Evolutionary conservation across 2,113 vertebrate genomes (phyloP).

Genomic region (Phaetusa simplex): DNA sequence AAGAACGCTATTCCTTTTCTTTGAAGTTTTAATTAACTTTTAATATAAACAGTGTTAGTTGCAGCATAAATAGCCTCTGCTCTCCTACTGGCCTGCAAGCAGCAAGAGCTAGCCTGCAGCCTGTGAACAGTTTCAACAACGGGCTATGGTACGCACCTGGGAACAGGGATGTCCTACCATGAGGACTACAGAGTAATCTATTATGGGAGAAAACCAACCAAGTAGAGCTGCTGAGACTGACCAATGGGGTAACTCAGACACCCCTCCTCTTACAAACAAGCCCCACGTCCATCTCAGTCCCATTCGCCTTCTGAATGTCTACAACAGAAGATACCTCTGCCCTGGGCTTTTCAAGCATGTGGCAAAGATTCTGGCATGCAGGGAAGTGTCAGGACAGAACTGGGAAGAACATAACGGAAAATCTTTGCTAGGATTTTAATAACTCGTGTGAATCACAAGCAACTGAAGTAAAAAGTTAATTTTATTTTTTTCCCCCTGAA

Average conservation of each 20-base stretch:
- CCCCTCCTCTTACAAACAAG: background rate
- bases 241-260: background rate
- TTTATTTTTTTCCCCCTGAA: fast-evolving
- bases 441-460: background rate
- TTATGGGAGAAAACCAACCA: background rate
- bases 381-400: background rate
- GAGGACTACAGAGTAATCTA: background rate
- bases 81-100: background rate
- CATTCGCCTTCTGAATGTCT: background rate
- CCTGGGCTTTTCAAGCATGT: background rate
- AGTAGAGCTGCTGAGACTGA: background rate
- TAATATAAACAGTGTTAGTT: background rate
- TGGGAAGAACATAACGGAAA: background rate
- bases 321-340: background rate
- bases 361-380: background rate
- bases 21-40: background rate
- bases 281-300: background rate
- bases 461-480: background rate
- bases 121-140: background rate
- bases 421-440: background rate
- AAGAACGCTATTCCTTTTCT: background rate
- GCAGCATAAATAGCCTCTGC: background rate
- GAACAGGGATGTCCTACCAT: background rate
- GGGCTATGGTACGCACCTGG: background rate
- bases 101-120: background rate